These are phyloP conservation scores for Malachius bipustulatus DNA, from an alignment of 2,888 invertebrate genomes.

Conservation along the genomic window DNA sequence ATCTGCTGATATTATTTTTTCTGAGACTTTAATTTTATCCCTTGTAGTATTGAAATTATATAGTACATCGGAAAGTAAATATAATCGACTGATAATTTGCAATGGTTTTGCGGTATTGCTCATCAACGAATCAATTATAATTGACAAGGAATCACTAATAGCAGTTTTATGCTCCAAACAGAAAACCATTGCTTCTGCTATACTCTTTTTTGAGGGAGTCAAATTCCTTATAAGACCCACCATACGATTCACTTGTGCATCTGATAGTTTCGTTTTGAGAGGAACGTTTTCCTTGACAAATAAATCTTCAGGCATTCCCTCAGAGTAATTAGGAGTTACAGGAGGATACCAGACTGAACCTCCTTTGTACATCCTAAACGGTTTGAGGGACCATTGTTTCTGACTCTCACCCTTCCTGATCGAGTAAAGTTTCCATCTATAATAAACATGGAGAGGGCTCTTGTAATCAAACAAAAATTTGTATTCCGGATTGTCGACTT, in stretches of 20 bases:
- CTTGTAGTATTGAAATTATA: constrained; percentile 83
- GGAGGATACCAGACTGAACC: constrained; percentile 96
- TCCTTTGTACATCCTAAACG: constrained; percentile 90
- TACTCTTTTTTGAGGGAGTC: constrained; percentile 58
- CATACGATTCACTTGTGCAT: constrained; percentile 73
- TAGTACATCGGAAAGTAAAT: constrained; percentile 88
- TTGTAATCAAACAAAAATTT: constrained; percentile 82
- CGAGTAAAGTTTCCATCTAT: constrained; percentile 95
- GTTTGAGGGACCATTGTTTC: constrained; percentile 73
- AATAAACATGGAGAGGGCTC: constrained; percentile 90
- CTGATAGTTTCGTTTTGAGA: constrained; percentile 55
- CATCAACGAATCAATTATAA: constrained; percentile 74
- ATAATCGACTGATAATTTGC: constrained; percentile 83
- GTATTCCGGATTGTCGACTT: constrained; percentile 89
- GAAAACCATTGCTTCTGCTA: constrained; percentile 94
- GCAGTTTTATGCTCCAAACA: constrained; percentile 93
- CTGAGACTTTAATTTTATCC: constrained; percentile 52
- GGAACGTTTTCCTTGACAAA: constrained; percentile 52
- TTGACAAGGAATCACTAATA: constrained; percentile 83
- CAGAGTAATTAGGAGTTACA: constrained; percentile 78
- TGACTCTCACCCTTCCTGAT: constrained; percentile 88
- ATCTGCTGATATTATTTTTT: constrained; percentile 46
- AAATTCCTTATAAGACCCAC: constrained; percentile 78
- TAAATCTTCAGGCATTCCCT: constrained; percentile 91
- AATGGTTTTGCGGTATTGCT: constrained; percentile 54